These are phyloP conservation scores for Sesamia inferens DNA, from an alignment of 2,888 invertebrate species.

Conservation along the genomic window DNA sequence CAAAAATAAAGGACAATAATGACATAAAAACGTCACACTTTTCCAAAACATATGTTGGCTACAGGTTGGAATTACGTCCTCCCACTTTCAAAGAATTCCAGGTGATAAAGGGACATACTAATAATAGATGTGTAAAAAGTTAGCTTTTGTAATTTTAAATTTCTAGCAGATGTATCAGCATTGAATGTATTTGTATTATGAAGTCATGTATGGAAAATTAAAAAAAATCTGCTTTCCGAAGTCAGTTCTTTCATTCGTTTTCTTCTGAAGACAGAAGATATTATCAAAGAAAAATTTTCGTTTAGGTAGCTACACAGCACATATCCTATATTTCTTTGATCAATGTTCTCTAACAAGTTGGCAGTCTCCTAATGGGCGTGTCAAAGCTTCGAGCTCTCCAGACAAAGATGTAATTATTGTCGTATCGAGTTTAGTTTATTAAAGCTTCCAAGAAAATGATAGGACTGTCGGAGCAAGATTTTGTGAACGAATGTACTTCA, in stretches of 20 bases:
- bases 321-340: slow-evolving; percentile 26
- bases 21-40: no score
- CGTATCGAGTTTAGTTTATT: slow-evolving; percentile 53
- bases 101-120: no score
- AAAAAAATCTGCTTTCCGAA: no score
- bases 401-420: slow-evolving; percentile 66
- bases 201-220: no score
- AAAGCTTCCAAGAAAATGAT: slow-evolving; percentile 51
- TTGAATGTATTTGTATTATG: no score
- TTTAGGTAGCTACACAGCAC: background rate
- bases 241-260: background rate
- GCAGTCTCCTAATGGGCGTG: slow-evolving; percentile 63
- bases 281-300: background rate
- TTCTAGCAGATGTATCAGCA: no score
- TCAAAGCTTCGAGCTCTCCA: slow-evolving; percentile 55
- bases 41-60: no score
- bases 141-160: no score
- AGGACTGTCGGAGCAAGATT: slow-evolving; percentile 39
- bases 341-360: slow-evolving; percentile 51
- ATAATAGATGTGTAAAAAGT: no score
- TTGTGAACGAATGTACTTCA: slow-evolving; percentile 11
- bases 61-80: no score
- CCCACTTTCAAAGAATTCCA: no score
- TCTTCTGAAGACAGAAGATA: background rate
- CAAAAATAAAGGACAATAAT: no score